phyloP scores from a whole-genome alignment of 2,113 vertebrate genomes.

The Onychostruthus taczanowskii region DNA sequence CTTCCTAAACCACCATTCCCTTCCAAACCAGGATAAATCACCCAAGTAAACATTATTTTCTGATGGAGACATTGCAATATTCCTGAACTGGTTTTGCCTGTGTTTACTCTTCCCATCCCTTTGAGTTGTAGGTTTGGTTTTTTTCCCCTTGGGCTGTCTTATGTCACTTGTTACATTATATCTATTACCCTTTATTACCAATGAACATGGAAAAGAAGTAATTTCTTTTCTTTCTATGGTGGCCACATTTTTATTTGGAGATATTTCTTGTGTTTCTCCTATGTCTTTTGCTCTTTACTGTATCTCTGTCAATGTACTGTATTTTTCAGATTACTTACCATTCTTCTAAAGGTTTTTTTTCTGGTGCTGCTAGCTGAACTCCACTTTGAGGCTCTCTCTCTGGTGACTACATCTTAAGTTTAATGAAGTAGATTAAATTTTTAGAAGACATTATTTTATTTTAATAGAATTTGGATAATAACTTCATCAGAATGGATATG shows the following conservation, averaged over 20 bases:
- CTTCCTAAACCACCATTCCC: background rate
- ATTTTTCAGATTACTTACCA: background rate
- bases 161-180: background rate
- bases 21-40: background rate
- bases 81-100: background rate
- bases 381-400: background rate
- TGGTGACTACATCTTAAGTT: background rate
- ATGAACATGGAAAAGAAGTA: background rate
- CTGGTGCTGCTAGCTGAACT: background rate
- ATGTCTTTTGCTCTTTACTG: background rate
- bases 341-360: background rate
- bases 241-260: background rate
- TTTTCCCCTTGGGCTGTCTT: background rate
- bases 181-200: background rate
- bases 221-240: background rate
- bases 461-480: background rate
- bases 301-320: accelerated
- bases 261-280: background rate
- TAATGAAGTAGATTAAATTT: background rate
- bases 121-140: background rate
- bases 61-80: background rate
- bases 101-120: background rate
- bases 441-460: background rate
- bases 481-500: background rate
- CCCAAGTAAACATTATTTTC: background rate